phyloP scores from a whole-genome alignment of 2,113 vertebrate genomes.

The Paradisaea rubra region DNA sequence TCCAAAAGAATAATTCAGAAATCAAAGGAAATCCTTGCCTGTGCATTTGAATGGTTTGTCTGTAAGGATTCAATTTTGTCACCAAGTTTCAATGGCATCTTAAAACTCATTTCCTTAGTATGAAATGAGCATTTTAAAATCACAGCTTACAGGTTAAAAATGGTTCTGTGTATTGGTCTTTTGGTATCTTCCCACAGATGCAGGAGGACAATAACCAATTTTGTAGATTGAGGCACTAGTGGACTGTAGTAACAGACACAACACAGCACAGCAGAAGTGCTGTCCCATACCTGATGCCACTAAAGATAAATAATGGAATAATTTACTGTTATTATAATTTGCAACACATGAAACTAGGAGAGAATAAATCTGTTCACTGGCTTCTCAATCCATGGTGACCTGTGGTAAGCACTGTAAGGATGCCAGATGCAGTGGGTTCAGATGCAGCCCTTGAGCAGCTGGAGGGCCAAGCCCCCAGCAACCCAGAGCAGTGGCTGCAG shows the following conservation, averaged over 20 bases:
- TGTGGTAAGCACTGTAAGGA: background rate
- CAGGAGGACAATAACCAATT: background rate
- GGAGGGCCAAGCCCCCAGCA: accelerated
- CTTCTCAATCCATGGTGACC: background rate
- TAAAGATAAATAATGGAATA: background rate
- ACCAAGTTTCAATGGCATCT: background rate
- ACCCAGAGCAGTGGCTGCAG: accelerated
- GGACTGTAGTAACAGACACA: background rate
- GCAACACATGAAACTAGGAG: background rate
- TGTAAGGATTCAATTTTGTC: background rate
- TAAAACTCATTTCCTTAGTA: background rate
- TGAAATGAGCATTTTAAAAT: background rate
- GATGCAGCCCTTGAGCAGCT: background rate
- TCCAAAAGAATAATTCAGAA: background rate
- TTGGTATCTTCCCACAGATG: background rate
- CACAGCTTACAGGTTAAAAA: background rate
- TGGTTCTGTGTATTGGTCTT: background rate
- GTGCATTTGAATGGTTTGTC: background rate
- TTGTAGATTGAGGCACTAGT: background rate
- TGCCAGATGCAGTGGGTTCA: background rate
- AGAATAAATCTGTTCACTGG: background rate
- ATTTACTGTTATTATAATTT: background rate
- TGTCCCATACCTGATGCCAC: background rate
- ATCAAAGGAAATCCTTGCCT: background rate
- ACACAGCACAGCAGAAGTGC: background rate